Evolutionary conservation across 1,140 invertebrate genomes (phyloP).

Genomic region (Drosophila repletoides): DNA sequence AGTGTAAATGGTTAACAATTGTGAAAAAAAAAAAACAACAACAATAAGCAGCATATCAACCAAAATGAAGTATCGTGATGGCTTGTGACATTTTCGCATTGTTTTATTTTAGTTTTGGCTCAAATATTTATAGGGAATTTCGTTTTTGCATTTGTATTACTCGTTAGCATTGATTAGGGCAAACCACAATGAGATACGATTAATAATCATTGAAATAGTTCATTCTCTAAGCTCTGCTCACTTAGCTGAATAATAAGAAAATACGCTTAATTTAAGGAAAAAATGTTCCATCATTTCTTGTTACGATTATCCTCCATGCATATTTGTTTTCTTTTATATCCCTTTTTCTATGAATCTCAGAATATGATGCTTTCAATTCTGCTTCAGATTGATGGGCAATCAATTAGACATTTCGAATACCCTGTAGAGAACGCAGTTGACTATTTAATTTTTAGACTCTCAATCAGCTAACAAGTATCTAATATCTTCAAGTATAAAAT

Average conservation of each 20-base stretch:
- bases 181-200: too few species aligned
- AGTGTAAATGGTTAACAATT: constrained; percentile 78
- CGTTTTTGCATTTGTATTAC: constrained; percentile 62
- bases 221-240: background rate
- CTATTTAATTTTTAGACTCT: too few species aligned
- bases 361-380: too few species aligned
- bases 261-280: background rate
- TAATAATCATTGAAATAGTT: background rate
- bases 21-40: constrained; percentile 48
- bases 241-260: background rate
- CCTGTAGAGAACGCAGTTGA: too few species aligned
- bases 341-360: too few species aligned
- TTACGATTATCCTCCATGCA: too few species aligned
- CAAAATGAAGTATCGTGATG: constrained; percentile 27
- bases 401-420: too few species aligned
- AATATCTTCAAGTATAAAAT: too few species aligned
- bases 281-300: too few species aligned
- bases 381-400: too few species aligned
- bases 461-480: too few species aligned
- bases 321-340: too few species aligned
- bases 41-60: constrained; percentile 32
- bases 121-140: constrained; percentile 32
- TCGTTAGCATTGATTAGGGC: constrained; percentile 3
- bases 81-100: constrained; percentile 62
- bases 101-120: constrained; percentile 21